A percentile compares a stretch with the other conserved stretches of the same genome.
phyloP scores from a whole-genome alignment of 2,113 vertebrate genomes.

The Leptodactylus fuscus region DNA sequence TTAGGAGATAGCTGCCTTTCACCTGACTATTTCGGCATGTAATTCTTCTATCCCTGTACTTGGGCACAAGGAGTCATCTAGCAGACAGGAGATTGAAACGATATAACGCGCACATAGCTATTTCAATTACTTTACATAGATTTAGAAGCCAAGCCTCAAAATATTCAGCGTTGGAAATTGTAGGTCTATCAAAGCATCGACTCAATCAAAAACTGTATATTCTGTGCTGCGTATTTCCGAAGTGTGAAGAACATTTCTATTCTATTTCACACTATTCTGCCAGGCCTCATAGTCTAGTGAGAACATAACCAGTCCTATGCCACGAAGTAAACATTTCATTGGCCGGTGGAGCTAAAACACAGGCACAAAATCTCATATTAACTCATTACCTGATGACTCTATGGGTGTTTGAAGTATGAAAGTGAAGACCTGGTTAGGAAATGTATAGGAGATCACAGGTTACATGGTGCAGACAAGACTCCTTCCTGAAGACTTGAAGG shows the following conservation, averaged over 20 bases:
- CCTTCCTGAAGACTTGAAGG: too few species aligned
- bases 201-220: conserved; percentile 9
- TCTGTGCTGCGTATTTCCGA: neutral
- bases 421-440: too few species aligned
- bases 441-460: too few species aligned
- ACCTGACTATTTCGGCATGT: conserved; percentile 39
- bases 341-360: neutral
- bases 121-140: conserved; percentile 57
- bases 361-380: too few species aligned
- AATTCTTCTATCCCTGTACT: conserved; percentile 34
- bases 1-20: conserved; percentile 48
- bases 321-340: neutral
- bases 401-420: too few species aligned
- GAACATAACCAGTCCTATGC: neutral
- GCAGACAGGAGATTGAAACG: conserved; percentile 19
- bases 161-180: conserved; percentile 33
- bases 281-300: neutral
- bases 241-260: conserved; percentile 33
- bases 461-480: too few species aligned
- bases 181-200: neutral
- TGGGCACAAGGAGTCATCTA: conserved; percentile 34
- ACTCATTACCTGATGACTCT: too few species aligned
- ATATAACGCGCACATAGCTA: conserved; percentile 29
- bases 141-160: conserved; percentile 22
- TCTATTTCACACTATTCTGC: conserved; percentile 20